Conservation (phyloP, 2,797 vertebrate species). For the Danio choprae region DNA sequence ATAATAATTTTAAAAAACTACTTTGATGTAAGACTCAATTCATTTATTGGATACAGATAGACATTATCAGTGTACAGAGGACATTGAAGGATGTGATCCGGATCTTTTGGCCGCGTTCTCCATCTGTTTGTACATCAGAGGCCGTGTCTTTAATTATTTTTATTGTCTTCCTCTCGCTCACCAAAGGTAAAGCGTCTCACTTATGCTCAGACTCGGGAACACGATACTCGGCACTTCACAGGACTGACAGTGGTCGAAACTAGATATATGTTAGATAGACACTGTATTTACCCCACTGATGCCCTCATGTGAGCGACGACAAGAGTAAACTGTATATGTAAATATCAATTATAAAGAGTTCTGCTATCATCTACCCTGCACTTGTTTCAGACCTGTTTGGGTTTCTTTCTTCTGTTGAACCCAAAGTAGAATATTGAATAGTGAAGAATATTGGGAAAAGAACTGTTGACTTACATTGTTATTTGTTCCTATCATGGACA, state of each 20-base stretch:
- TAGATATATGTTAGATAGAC: neutral
- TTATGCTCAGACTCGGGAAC: conserved; percentile 34
- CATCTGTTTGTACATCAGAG: conserved; percentile 25
- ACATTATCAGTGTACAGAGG: neutral
- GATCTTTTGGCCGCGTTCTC: neutral
- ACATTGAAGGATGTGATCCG: neutral
- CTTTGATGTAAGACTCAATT: neutral
- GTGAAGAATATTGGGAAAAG: too few species aligned
- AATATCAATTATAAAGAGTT: too few species aligned
- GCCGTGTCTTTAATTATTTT: conserved; percentile 33
- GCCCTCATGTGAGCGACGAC: neutral
- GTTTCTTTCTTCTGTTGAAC: too few species aligned
- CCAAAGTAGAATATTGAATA: too few species aligned
- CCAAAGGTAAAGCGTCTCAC: conserved; percentile 27
- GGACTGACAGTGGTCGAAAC: conserved; percentile 40
- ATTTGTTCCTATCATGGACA: too few species aligned
- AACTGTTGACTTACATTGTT: too few species aligned
- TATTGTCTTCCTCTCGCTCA: neutral
- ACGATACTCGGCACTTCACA: conserved; percentile 36
- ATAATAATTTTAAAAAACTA: too few species aligned
- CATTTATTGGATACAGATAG: neutral
- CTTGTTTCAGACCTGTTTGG: too few species aligned
- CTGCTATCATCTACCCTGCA: too few species aligned
- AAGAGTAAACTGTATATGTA: too few species aligned
- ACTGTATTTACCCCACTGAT: neutral